Conservation (phyloP, 2,888 invertebrate species). For the Ophion costatus region DNA sequence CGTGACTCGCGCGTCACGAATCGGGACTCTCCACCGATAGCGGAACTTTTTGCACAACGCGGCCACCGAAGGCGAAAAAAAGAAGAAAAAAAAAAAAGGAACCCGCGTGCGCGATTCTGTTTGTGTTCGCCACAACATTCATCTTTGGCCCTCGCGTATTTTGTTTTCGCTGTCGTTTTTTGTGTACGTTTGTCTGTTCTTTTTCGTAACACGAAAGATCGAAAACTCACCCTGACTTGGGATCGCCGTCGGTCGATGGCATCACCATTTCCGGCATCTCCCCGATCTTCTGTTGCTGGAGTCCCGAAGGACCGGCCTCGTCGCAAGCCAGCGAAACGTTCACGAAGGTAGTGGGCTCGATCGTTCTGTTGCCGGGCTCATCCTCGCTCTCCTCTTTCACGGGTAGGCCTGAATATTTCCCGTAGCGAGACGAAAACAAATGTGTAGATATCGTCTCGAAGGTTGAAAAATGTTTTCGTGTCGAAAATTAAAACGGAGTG, state of each 20-base stretch:
- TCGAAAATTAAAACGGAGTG: no score
- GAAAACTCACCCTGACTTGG: constrained; percentile 83
- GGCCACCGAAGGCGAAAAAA: not conserved
- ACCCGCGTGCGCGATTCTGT: constrained; percentile 41
- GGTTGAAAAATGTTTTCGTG: not conserved
- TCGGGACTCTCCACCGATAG: not conserved
- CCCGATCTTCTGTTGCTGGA: constrained; percentile 81
- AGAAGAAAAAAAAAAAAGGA: not conserved
- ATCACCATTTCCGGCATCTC: constrained; percentile 80
- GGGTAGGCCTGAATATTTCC: constrained; percentile 74
- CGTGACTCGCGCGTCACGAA: not conserved
- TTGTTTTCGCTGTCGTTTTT: not conserved
- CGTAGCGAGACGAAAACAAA: not conserved
- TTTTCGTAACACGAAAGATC: constrained; percentile 62
- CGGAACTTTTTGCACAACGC: not conserved
- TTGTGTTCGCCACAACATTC: constrained; percentile 80
- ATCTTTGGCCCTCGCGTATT: constrained; percentile 78
- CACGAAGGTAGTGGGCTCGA: constrained; percentile 81
- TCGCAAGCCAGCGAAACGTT: constrained; percentile 81
- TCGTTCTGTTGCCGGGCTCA: constrained; percentile 76
- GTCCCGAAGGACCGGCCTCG: constrained; percentile 82
- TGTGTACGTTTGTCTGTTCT: not conserved
- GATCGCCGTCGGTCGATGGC: constrained; percentile 79
- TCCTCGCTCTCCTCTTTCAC: constrained; percentile 82
- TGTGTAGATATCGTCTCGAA: not conserved